A percentile compares a stretch with the other conserved stretches of the same genome.
These are phyloP conservation scores for Acomys russatus DNA, from an alignment of 2,797 vertebrate species.

Conservation along the genomic window DNA sequence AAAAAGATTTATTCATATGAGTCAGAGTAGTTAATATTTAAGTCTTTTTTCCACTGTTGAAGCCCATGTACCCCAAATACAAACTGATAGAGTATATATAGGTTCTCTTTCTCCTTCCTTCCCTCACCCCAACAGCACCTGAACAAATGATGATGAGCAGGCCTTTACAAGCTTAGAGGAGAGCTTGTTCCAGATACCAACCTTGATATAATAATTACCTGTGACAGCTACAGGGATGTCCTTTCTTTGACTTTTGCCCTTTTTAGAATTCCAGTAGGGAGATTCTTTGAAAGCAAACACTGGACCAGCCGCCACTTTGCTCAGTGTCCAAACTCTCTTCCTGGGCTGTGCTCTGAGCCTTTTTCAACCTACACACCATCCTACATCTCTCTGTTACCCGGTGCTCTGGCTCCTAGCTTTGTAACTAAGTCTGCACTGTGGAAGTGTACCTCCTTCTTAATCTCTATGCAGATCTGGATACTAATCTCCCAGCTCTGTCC, in stretches of 20 bases:
- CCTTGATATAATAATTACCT: neutral
- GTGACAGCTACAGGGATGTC: slow-evolving; percentile 60
- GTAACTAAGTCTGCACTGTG: neutral
- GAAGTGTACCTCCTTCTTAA: neutral
- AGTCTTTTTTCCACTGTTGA: neutral
- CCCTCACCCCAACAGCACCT: neutral
- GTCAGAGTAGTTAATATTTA: neutral
- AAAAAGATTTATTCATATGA: too few relatives aligned
- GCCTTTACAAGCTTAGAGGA: neutral
- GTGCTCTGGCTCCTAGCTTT: neutral
- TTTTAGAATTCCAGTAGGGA: neutral
- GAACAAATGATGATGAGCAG: neutral
- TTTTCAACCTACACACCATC: neutral
- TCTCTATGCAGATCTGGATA: neutral
- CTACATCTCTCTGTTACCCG: neutral
- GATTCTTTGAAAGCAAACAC: neutral
- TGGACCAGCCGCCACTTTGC: too few relatives aligned
- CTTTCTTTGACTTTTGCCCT: slow-evolving; percentile 45
- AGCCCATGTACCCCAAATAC: neutral
- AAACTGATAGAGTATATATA: neutral
- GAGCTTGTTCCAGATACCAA: neutral
- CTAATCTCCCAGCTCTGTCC: neutral
- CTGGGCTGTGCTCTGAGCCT: neutral
- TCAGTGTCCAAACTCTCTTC: neutral
- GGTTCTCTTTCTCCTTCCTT: neutral